Evolutionary conservation across 2,113 vertebrate genomes (phyloP), one percentile per base, ranked within the genome.

Genomic region (Ia io): DNA sequence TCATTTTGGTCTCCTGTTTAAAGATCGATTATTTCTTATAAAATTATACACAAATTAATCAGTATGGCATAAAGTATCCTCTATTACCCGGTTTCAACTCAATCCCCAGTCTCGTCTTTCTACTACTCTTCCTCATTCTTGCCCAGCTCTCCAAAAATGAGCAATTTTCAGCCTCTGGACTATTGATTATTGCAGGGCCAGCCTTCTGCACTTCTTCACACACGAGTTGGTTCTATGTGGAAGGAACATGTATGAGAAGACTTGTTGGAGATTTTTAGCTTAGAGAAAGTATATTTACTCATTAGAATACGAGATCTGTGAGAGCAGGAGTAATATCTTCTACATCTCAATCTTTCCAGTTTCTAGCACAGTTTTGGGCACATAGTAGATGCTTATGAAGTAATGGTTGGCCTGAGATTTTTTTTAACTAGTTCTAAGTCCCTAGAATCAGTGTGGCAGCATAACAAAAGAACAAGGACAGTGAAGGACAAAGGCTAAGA

Each of bases 11-110:
- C 18, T 85, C 18, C 28, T 90, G 2, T 35, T 90, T 70, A 76
- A 51, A 70, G 23, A 6, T 23, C 8, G 67, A 59, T 47, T 82
- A 70, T 92, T 95, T 94, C 47, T 13, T 89, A 84, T 91, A 30
- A 93, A 78, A 78, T 88, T 76, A 65, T 84, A 59, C 35, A 59
- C 44, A 90, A 74, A 88, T 70, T 73, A 53, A 90, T 88, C 56
- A 37, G 51, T 53, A 23, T 47, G 11, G 20, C n/a, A 83, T 63
- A 76, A 32, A 91, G 2, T 37, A 35, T 7, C 59, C 13, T 76
- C 47, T 53, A 25, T 56, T 87, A 79, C 10, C 56, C 79, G 23
- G 9, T 86, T 92, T 76, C 47, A 76, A 37, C 35, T 61, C 40
- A 86, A 51, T 56, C 22, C 37, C 12, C 1, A 87, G 37, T 9